phyloP scores from a whole-genome alignment of 2,113 vertebrate species.

The Tragulus kanchil region DNA sequence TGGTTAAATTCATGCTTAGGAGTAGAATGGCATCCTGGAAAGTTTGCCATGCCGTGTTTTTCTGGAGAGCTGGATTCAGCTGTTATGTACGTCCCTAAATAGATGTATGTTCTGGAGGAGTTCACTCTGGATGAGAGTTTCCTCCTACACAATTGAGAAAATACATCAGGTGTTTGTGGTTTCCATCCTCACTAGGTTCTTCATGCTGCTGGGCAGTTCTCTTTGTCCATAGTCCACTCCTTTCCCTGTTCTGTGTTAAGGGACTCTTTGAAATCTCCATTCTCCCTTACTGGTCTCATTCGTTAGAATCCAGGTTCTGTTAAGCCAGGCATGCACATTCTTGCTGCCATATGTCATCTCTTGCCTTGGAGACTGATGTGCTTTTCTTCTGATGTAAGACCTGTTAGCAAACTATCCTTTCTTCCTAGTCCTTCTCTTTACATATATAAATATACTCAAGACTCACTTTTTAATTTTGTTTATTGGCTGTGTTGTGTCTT shows the following conservation, averaged over 20 bases:
- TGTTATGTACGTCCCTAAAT: neutral
- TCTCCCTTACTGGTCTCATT: neutral
- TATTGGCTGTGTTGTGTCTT: neutral
- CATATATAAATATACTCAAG: neutral
- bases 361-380: neutral
- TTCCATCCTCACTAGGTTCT: neutral
- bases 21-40: neutral
- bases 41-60: neutral
- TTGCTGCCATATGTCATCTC: neutral
- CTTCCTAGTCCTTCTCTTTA: neutral
- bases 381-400: neutral
- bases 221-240: neutral
- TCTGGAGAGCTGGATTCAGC: neutral
- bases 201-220: neutral
- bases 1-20: constrained; percentile 14
- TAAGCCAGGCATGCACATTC: neutral
- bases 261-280: neutral
- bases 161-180: neutral
- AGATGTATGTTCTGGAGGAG: neutral
- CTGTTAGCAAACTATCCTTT: neutral
- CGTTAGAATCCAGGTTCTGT: neutral
- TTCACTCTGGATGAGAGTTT: neutral
- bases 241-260: neutral
- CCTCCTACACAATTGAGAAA: neutral
- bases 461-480: neutral